Base-by-base conservation (phyloP, 2,888 invertebrate genomes). In the Cataglyphis livida region DNA sequence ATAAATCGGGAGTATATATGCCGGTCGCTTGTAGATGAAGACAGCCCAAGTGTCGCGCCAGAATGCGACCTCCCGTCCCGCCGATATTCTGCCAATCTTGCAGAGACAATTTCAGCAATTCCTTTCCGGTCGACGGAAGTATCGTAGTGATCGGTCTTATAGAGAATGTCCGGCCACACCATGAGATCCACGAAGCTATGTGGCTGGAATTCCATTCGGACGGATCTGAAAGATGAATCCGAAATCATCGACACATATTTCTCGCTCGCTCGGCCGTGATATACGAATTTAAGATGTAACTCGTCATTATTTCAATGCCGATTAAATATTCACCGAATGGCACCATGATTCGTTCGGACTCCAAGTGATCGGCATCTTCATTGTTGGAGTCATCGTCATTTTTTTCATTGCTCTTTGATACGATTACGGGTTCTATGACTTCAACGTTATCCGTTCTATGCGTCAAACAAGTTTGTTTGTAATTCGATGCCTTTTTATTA, bases 21-120 rank as follows among this genome's bases (percentile, higher is more conserved):
- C 97, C 97, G 3, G 96, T 96, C 10, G 96, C 96, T 86, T 95
- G 95, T 87, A 96, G 95, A 64, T 95, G 93, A 28, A 96, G 95
- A 90, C 96, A 95, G 0, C 96, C 96, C 81, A 97, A 95, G 90
- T 97, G 96, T 88, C 96, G 95, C 1, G 96, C 96, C 68, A 97
- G 94, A 70, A 96, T 93, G 79, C 95, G 95, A 32, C 96, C 97
- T 15, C 3, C 78, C 12, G 35, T 35, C 1, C 6, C 15, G 28
- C 96, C 95, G 83, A 95, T 95, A 65, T 95, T 94, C 94, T 96
- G 95, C 94, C 96, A 96, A 81, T 97, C 96, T 0, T 96, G 95
- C 82, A 96, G 95, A 54, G 96, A 96, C 92, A 98, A 95, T 65
- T 95, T 93, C 88, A 96, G 95, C 48, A 97, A 94, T 87, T 96